Conservation (phyloP, 2,888 invertebrate species). For the Caenorhabditis sulstoni region DNA sequence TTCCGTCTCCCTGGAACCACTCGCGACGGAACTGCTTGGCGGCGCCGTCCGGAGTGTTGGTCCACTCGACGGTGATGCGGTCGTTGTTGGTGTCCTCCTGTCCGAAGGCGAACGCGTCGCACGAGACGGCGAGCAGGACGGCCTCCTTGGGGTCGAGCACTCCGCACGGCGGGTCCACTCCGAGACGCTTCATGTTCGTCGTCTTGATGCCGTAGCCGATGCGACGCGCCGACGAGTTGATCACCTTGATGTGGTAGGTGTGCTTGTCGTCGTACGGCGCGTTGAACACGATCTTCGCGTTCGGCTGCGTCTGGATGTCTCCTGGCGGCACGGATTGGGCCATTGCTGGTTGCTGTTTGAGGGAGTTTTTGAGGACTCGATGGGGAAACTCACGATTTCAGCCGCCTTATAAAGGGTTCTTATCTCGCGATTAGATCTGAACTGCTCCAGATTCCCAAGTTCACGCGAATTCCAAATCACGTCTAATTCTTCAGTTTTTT, state of each 20-base stretch:
- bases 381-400: too few relatives aligned
- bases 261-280: slow-evolving; percentile 73
- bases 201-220: slow-evolving; percentile 7
- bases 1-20: slow-evolving; percentile 70
- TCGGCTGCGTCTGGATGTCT: slow-evolving; percentile 63
- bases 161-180: slow-evolving; percentile 49
- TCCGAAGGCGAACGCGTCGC: slow-evolving; percentile 73
- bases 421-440: too few relatives aligned
- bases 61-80: slow-evolving; percentile 71
- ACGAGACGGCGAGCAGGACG: slow-evolving; percentile 64
- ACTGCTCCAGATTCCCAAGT: too few relatives aligned
- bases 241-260: slow-evolving; percentile 71
- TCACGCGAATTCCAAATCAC: too few relatives aligned
- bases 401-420: too few relatives aligned
- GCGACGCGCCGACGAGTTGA: slow-evolving; percentile 69
- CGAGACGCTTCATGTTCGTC: slow-evolving; percentile 49
- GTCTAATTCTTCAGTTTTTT: neutral
- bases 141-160: slow-evolving; percentile 76
- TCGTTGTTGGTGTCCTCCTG: slow-evolving; percentile 69
- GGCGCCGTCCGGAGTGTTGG: slow-evolving; percentile 66
- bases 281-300: slow-evolving; percentile 72
- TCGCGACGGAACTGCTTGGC: slow-evolving; percentile 69
- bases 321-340: slow-evolving; percentile 62
- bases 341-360: slow-evolving; percentile 20
- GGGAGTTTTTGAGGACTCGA: too few relatives aligned